Percentiles rank a stretch among this genome's conserved stretches.
Conservation (phyloP, 2,113 vertebrate species). For the Amblyornis subalaris region DNA sequence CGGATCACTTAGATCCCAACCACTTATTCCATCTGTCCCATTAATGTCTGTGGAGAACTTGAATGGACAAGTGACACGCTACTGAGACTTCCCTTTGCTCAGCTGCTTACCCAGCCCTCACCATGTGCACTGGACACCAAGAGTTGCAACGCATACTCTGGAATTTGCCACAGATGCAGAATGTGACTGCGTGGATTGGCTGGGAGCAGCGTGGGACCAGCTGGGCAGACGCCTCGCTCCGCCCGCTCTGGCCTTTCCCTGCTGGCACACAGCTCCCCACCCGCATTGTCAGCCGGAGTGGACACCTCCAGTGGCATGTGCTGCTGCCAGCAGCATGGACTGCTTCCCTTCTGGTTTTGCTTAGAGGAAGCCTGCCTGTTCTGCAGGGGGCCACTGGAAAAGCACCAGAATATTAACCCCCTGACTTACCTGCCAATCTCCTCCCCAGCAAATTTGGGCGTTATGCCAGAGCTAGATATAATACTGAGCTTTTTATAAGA, state of each 20-base stretch:
- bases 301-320: neutral
- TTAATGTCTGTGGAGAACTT: neutral
- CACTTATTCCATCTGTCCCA: neutral
- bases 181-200: neutral
- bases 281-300: neutral
- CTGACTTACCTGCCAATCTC: neutral
- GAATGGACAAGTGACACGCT: neutral
- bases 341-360: neutral
- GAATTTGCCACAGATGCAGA: neutral
- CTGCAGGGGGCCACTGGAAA: neutral
- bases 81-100: neutral
- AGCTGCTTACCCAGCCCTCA: neutral
- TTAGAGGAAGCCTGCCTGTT: neutral
- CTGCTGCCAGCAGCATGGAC: neutral
- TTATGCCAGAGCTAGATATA: neutral
- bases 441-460: neutral
- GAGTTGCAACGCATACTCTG: neutral
- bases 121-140: rapidly evolving
- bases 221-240: neutral
- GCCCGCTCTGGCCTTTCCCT: neutral
- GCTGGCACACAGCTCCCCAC: neutral
- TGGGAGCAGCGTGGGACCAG: neutral
- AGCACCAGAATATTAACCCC: neutral
- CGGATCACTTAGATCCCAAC: neutral
- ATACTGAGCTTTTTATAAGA: neutral